Conservation (phyloP, 2,888 invertebrate genomes). For the Luperina nickerlii region DNA sequence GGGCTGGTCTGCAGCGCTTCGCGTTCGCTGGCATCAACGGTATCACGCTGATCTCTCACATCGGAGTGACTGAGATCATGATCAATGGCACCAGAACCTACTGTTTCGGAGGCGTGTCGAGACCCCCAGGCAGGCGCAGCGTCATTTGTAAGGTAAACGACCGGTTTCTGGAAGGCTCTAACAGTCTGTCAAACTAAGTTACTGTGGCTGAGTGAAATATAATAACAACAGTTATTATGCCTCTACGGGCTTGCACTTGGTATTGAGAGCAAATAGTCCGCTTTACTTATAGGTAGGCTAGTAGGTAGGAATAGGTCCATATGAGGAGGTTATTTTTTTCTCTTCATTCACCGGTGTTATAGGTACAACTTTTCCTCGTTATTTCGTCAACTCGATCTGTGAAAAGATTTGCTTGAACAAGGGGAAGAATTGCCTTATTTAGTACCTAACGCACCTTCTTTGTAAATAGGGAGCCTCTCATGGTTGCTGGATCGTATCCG, state of each 20-base stretch:
- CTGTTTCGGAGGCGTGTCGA: slow-evolving; percentile 86
- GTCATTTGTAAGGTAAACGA: slow-evolving; percentile 85
- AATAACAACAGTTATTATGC: background rate
- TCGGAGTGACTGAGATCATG: slow-evolving; percentile 88
- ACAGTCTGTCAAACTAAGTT: background rate
- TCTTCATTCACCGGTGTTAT: background rate
- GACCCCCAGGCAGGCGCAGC: slow-evolving; percentile 85
- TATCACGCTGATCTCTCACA: slow-evolving; percentile 86
- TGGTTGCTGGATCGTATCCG: slow-evolving; percentile 19
- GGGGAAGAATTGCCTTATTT: background rate
- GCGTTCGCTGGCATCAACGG: slow-evolving; percentile 88
- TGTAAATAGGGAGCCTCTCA: background rate
- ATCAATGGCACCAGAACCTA: slow-evolving; percentile 86
- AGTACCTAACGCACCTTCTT: background rate
- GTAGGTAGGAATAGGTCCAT: background rate
- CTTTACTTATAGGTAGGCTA: background rate
- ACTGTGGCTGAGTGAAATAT: background rate
- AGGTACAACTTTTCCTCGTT: background rate
- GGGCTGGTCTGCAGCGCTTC: slow-evolving; percentile 86
- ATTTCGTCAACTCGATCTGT: background rate
- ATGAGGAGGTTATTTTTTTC: background rate
- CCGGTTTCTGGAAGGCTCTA: background rate
- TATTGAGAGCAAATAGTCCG: background rate
- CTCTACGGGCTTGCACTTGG: background rate
- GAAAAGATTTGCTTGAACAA: background rate